Evolutionary conservation across 2,113 vertebrate genomes (phyloP), one percentile per base, ranked within the genome.

Genomic region (Seriola dumerili): DNA sequence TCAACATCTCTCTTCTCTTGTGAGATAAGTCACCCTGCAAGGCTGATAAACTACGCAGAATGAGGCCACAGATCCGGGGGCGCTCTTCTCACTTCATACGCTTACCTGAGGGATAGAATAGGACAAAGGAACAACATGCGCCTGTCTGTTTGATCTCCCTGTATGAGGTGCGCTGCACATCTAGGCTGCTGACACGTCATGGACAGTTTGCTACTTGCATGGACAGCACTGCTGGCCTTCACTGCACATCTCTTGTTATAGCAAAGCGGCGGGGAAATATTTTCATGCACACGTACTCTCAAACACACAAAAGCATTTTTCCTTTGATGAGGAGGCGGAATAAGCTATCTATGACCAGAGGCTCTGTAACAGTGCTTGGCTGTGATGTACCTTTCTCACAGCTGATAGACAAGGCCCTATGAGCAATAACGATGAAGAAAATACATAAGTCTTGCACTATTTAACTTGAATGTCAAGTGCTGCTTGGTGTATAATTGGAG

Each of bases 111-210:
- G 85, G 88, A 91, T 66, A 16, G 76, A 84, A 1, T 69, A 72
- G 84, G 88, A 90, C 86, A 85, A 89, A 86, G 69, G 83, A 87
- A 87, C 84, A 89, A 90, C 85, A 80, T 81, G 83, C 72, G 77
- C 74, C 81, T 87, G 82, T 91, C 85, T 55, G 70, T 88, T 88
- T 91, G 85, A 90, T 83, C 85, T 88, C 50, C 55, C 57, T 48
- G 66, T 72, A 74, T 71, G 80, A 89, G 67, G 67, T 54, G 71
- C 25, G 0, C 61, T 74, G 81, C 81, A 90, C 86, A 84, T 83
- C 83, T 36, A 83, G 76, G 75, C 83, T 85, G 82, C 88, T 85
- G 83, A 89, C 86, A 87, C 42, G 67, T 84, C 83, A 69, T 29
- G 65, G 79, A 65, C 74, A 64, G 80, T 88, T 88, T 80, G 78